Conservation (phyloP, 2,888 invertebrate species). For the Tolmerus cingulatus region DNA sequence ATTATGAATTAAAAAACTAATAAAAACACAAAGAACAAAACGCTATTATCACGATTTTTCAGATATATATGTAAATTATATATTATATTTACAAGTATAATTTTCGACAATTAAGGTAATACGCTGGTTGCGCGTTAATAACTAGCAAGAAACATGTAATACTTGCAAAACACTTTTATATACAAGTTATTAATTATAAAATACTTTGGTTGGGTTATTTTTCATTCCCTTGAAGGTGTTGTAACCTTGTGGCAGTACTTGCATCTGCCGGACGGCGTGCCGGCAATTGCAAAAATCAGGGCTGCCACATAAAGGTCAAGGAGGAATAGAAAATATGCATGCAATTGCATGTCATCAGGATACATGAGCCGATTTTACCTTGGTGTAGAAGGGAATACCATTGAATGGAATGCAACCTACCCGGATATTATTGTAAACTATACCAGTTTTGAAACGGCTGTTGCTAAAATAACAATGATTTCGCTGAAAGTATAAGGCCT, state of each 20-base stretch:
- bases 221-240: background rate
- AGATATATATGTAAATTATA: too few species aligned
- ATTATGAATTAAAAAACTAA: too few species aligned
- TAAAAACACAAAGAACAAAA: background rate
- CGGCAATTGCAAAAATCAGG: background rate
- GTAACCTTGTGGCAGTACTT: background rate
- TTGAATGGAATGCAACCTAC: background rate
- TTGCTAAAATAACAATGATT: background rate
- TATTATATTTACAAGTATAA: background rate
- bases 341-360: background rate
- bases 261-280: background rate
- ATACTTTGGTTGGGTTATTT: background rate
- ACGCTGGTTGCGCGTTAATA: background rate
- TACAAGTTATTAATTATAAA: background rate
- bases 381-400: background rate
- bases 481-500: background rate
- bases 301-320: background rate
- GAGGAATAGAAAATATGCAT: background rate
- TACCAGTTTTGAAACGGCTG: background rate
- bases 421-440: background rate
- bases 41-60: background rate
- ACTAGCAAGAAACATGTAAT: background rate
- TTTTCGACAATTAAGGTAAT: background rate
- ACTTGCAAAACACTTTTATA: background rate
- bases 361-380: background rate